Evolutionary conservation across 2,797 vertebrate species (phyloP).

Genomic region (Micropoecilia bifurca): DNA sequence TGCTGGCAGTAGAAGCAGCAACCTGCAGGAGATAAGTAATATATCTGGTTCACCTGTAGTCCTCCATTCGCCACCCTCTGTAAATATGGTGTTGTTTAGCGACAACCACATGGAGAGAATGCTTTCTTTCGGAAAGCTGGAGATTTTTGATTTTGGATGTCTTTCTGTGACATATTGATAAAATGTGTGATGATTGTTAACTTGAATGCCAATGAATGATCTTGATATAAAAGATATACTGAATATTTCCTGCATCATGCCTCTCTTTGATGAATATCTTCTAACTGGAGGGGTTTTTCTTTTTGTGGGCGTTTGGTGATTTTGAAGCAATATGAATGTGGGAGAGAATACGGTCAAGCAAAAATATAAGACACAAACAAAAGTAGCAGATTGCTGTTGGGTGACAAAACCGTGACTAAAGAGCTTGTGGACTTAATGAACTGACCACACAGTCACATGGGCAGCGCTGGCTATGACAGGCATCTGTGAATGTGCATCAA

Average conservation of each 20-base stretch:
- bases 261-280: slow-evolving; percentile 38
- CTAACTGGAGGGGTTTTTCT: background rate
- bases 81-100: slow-evolving; percentile 67
- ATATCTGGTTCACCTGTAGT: slow-evolving; percentile 42
- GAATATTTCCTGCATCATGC: slow-evolving; percentile 62
- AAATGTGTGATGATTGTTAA: slow-evolving; percentile 70
- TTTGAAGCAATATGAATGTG: background rate
- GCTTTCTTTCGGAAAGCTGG: slow-evolving; percentile 73
- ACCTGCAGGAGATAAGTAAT: slow-evolving; percentile 56
- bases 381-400: slow-evolving; percentile 21
- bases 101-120: slow-evolving; percentile 67
- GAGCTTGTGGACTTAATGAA: slow-evolving; percentile 9
- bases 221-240: slow-evolving; percentile 68
- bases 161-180: slow-evolving; percentile 79
- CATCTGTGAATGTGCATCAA: slow-evolving; percentile 46
- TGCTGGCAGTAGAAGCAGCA: slow-evolving; percentile 63
- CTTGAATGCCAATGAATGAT: slow-evolving; percentile 59
- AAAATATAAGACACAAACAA: slow-evolving; percentile 8
- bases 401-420: slow-evolving; percentile 42
- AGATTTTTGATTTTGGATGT: slow-evolving; percentile 73
- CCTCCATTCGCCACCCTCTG: slow-evolving; percentile 48
- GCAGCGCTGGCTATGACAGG: slow-evolving; percentile 38
- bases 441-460: slow-evolving; percentile 34
- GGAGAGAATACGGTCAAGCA: slow-evolving; percentile 3
- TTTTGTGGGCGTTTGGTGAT: background rate